These are phyloP conservation scores for Adelognathus sp. DNA, from an alignment of 2,888 invertebrate species.

Conservation along the genomic window DNA sequence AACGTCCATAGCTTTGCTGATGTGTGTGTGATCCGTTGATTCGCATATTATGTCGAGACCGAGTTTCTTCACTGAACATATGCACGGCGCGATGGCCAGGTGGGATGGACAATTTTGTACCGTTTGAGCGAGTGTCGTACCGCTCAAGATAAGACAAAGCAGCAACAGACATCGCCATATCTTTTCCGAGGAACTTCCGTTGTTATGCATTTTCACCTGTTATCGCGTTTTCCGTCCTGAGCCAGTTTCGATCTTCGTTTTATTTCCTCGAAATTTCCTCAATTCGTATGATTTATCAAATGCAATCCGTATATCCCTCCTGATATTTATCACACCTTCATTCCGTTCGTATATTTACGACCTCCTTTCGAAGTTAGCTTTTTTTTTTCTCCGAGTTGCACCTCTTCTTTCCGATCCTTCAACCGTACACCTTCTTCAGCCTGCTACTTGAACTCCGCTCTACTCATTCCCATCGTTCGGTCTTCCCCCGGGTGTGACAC, in stretches of 20 bases:
- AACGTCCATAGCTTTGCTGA: constrained; percentile 90
- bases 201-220: constrained; percentile 51
- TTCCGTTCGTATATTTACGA: neutral
- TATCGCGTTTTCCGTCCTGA: constrained; percentile 20
- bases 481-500: constrained; percentile 64
- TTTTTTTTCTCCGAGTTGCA: constrained; percentile 8
- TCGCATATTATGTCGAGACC: constrained; percentile 95
- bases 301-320: too few relatives aligned
- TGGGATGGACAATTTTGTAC: constrained; percentile 89
- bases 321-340: constrained; percentile 17
- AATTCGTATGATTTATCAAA: neutral
- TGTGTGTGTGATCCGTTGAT: constrained; percentile 90
- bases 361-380: constrained; percentile 5
- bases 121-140: constrained; percentile 74
- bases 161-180: constrained; percentile 61
- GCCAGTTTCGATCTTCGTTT: constrained; percentile 42
- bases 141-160: constrained; percentile 54
- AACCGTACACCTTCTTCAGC: constrained; percentile 57
- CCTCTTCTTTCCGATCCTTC: constrained; percentile 57
- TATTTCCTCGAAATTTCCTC: neutral
- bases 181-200: constrained; percentile 31
- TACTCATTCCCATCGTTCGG: constrained; percentile 71
- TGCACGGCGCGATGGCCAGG: constrained; percentile 90
- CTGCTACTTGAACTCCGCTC: constrained; percentile 71
- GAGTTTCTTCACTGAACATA: constrained; percentile 93